Evolutionary conservation across 2,797 vertebrate genomes (phyloP).

Genomic region (Tangara arthus): DNA sequence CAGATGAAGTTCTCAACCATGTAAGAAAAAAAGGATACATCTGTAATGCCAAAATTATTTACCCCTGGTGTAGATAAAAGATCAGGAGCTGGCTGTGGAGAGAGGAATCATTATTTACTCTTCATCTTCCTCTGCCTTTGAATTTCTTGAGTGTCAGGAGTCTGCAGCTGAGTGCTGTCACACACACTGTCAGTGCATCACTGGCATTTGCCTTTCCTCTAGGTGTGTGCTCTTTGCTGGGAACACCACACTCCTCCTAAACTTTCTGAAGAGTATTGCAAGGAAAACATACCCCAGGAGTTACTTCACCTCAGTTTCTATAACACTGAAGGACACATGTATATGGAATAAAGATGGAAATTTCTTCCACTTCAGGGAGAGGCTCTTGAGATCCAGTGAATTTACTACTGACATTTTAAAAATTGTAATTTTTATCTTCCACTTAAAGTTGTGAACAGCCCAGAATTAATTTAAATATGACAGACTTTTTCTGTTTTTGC

Average conservation of each 20-base stretch:
- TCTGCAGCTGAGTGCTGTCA: not conserved
- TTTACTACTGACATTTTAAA: not conserved
- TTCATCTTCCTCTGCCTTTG: not conserved
- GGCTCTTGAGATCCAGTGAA: not conserved
- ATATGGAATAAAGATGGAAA: not conserved
- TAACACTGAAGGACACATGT: not conserved
- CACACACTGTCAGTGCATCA: not conserved
- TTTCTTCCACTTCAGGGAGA: not conserved
- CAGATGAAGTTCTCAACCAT: not conserved
- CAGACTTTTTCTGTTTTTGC: not conserved
- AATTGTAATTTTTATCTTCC: not conserved
- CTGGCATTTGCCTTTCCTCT: not conserved
- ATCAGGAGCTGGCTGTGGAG: not conserved
- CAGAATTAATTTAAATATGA: not conserved
- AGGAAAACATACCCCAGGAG: not conserved
- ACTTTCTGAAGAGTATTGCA: not conserved
- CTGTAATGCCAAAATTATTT: not conserved
- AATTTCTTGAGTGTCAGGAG: not conserved
- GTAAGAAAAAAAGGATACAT: not conserved
- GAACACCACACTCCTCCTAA: not conserved
- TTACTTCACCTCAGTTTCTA: not conserved
- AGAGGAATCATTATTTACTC: not conserved
- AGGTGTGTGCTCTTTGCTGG: not conserved
- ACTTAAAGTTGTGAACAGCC: not conserved
- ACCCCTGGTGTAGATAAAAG: not conserved